Evolutionary conservation across 2,113 vertebrate species (phyloP).

Genomic region (Varanus salvator): DNA sequence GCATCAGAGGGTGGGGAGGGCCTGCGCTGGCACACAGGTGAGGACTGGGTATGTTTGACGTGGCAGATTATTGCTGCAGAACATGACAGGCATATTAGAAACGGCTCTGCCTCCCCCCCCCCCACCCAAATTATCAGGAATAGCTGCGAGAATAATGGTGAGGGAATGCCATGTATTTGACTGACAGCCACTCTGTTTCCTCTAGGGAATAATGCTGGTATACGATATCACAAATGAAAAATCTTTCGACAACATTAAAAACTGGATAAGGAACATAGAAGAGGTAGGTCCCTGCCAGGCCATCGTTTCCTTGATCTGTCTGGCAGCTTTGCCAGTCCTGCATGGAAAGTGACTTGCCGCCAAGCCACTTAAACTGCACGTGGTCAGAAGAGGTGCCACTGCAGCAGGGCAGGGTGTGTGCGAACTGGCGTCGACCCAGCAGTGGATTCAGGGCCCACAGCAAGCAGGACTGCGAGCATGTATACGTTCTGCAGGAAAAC

Average conservation of each 20-base stretch:
- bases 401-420: background rate
- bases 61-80: background rate
- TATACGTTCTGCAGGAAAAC: background rate
- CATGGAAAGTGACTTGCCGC: background rate
- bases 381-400: background rate
- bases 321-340: background rate
- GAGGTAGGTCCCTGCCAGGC: conserved; percentile 80
- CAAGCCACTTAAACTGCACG: background rate
- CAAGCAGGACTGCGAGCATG: background rate
- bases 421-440: background rate
- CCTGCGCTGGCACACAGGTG: background rate
- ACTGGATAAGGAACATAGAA: conserved; percentile 99
- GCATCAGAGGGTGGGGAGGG: background rate
- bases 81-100: background rate
- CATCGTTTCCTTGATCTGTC: background rate
- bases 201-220: conserved; percentile 96
- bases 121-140: background rate
- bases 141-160: too few species aligned
- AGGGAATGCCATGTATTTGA: background rate
- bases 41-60: background rate
- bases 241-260: conserved; percentile 98
- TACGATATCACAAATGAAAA: conserved; percentile 98
- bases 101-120: background rate
- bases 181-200: conserved; percentile 18
- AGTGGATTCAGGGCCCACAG: too few species aligned